These are phyloP conservation scores for Dendrolimus kikuchii DNA, from an alignment of 1,140 invertebrate genomes.

Conservation along the genomic window DNA sequence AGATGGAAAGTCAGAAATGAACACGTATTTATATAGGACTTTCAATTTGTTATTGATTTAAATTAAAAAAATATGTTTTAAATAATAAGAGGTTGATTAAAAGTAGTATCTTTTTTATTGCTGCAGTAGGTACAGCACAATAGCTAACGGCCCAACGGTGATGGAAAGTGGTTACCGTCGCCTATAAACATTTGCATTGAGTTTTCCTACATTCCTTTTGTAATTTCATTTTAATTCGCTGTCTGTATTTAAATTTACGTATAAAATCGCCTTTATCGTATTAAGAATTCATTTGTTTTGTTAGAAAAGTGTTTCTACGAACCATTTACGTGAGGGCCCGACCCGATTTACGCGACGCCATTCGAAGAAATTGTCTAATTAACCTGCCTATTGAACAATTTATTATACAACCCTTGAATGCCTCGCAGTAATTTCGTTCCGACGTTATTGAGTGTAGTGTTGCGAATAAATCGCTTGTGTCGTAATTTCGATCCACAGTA, in stretches of 20 bases:
- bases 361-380: conserved; percentile 55
- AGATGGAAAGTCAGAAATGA: no score
- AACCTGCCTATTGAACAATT: conserved; percentile 55
- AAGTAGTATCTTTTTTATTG: no score
- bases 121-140: no score
- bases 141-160: no score
- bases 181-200: neutral
- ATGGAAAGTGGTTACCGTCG: no score
- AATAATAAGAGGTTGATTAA: no score
- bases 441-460: conserved; percentile 38
- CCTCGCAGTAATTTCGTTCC: conserved; percentile 39
- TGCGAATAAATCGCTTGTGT: conserved; percentile 34
- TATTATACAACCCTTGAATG: conserved; percentile 40
- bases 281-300: conserved; percentile 36
- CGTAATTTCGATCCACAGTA: conserved; percentile 13
- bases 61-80: no score
- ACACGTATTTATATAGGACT: no score
- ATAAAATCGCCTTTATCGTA: conserved; percentile 13
- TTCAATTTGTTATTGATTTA: no score
- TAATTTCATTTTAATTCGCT: conserved; percentile 8
- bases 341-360: conserved; percentile 44
- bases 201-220: neutral
- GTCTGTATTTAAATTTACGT: conserved; percentile 9
- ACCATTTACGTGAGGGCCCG: conserved; percentile 24
- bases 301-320: conserved; percentile 21